Evolutionary conservation across 1,140 invertebrate species (phyloP).

Genomic region (Zaprionus tsacasi): DNA sequence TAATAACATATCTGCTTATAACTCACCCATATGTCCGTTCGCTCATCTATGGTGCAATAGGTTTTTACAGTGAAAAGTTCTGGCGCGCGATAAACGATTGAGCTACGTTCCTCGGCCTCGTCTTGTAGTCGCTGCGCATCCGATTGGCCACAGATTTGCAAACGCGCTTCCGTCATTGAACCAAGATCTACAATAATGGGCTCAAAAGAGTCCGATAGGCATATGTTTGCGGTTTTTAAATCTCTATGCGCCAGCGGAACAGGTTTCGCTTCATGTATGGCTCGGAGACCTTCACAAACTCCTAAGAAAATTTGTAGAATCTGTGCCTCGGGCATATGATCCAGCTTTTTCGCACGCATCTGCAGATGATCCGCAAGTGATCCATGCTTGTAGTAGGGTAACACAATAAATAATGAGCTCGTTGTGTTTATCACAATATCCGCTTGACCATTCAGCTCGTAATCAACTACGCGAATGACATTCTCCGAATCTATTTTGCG

Average conservation of each 20-base stretch:
- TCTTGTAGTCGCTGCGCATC: constrained; percentile 92
- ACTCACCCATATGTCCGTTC: constrained; percentile 94
- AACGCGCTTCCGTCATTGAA: constrained; percentile 90
- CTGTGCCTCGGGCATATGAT: constrained; percentile 88
- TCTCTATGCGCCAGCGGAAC: constrained; percentile 92
- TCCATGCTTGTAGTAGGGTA: constrained; percentile 93
- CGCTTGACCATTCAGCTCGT: constrained; percentile 86
- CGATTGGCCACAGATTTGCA: constrained; percentile 89
- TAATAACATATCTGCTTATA: not conserved
- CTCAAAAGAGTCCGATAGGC: constrained; percentile 89
- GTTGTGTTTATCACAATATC: constrained; percentile 89
- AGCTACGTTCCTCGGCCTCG: constrained; percentile 92
- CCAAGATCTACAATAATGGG: constrained; percentile 94
- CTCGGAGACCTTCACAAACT: constrained; percentile 91
- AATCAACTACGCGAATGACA: constrained; percentile 91
- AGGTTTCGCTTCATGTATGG: constrained; percentile 90
- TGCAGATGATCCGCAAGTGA: constrained; percentile 90
- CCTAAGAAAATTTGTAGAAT: constrained; percentile 89
- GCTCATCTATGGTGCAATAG: constrained; percentile 92
- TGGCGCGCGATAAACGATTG: constrained; percentile 94
- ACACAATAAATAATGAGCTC: constrained; percentile 90
- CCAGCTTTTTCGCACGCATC: constrained; percentile 85
- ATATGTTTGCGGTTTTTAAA: constrained; percentile 93
- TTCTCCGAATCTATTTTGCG: constrained; percentile 90
- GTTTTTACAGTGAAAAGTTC: constrained; percentile 95